These are phyloP conservation scores for Actenoides lindsayi DNA, from an alignment of 2,113 vertebrate species.

Conservation along the genomic window DNA sequence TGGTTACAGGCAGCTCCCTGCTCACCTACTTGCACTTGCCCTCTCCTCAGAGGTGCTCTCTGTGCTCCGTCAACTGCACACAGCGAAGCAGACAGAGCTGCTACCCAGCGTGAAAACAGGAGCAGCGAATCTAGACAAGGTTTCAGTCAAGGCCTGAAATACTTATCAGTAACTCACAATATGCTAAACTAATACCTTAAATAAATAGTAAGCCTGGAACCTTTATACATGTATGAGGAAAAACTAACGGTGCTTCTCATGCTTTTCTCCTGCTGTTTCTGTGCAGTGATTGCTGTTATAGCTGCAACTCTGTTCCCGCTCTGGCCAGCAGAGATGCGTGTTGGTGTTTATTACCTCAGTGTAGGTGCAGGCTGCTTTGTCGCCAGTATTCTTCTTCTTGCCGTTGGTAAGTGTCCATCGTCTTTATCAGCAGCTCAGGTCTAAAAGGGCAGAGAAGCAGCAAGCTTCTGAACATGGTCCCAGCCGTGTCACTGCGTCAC, in stretches of 20 bases:
- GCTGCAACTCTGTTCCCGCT: constrained; percentile 97
- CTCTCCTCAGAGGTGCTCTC: neutral
- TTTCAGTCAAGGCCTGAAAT: neutral
- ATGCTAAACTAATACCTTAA: neutral
- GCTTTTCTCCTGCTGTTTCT: neutral
- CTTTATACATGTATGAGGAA: neutral
- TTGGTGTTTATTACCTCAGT: constrained; percentile 98
- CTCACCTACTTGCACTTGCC: neutral
- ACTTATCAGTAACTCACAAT: neutral
- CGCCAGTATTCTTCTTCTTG: constrained; percentile 95
- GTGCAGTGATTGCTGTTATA: constrained; percentile 93
- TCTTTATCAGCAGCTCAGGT: neutral
- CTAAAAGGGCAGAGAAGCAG: accelerated
- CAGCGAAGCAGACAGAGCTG: accelerated
- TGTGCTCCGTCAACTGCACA: neutral
- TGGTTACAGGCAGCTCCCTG: neutral
- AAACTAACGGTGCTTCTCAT: neutral
- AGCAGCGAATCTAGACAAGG: neutral
- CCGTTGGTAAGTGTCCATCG: constrained; percentile 85
- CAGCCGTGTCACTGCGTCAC: accelerated
- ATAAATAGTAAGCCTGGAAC: neutral
- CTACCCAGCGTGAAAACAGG: neutral
- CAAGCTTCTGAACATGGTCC: too few relatives aligned
- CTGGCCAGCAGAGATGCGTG: constrained; percentile 99
- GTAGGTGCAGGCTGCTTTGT: constrained; percentile 98